phyloP scores from a whole-genome alignment of 1,140 invertebrate genomes.

The Dreissena polymorpha region DNA sequence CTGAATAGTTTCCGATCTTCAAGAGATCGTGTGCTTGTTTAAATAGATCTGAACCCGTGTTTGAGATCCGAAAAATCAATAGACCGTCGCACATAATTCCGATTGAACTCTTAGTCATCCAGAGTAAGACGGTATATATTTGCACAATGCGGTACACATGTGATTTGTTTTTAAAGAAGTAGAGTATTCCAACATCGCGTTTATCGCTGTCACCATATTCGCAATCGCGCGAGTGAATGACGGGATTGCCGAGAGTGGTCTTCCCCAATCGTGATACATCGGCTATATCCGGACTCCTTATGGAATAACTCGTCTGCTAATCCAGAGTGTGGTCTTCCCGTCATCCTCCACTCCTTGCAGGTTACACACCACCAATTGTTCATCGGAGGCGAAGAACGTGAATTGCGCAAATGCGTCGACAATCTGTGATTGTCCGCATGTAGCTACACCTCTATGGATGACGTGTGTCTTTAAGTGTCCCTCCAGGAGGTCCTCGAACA shows the following conservation, averaged over 20 bases:
- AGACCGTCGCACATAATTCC: too few species aligned
- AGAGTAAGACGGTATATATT: too few species aligned
- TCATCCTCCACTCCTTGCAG: conserved; percentile 41
- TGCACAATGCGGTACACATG: conserved; percentile 35
- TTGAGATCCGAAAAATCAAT: too few species aligned
- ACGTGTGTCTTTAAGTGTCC: conserved; percentile 42
- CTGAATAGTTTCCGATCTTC: too few species aligned
- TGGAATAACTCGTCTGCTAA: too few species aligned
- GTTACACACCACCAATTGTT: conserved; percentile 40
- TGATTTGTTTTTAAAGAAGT: conserved; percentile 52
- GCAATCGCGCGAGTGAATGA: conserved; percentile 30
- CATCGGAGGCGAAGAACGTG: conserved; percentile 17
- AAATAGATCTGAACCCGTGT: too few species aligned
- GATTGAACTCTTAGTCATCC: too few species aligned
- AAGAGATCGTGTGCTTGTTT: too few species aligned
- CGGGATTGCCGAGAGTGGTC: too few species aligned
- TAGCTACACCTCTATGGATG: neutral
- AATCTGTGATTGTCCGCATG: neutral
- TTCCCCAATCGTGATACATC: too few species aligned
- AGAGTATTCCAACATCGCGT: conserved; percentile 4
- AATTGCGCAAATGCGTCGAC: conserved; percentile 43
- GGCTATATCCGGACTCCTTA: too few species aligned
- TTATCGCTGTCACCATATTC: conserved; percentile 34
- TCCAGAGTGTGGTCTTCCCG: conserved; percentile 19
- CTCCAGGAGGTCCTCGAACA: conserved; percentile 43